These are phyloP conservation scores for Rousettus madagascariensis DNA, from an alignment of 2,797 vertebrate species.

Conservation along the genomic window DNA sequence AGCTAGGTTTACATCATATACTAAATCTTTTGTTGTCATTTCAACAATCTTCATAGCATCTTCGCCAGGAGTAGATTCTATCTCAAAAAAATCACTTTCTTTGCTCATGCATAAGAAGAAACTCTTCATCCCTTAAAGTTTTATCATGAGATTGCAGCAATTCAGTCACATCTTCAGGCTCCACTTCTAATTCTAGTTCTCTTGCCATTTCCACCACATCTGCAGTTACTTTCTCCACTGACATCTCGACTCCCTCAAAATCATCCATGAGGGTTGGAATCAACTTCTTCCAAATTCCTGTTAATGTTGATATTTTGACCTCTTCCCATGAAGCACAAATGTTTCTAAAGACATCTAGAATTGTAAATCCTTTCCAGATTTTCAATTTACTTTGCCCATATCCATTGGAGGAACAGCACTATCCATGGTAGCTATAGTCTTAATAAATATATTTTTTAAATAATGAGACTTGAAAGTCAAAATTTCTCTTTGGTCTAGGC, in stretches of 20 bases:
- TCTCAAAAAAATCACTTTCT: too few species aligned
- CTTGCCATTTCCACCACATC: neutral
- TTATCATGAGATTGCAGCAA: too few species aligned
- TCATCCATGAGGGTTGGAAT: neutral
- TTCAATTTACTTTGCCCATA: too few species aligned
- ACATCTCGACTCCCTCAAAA: neutral
- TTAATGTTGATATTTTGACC: too few species aligned
- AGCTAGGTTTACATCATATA: too few species aligned
- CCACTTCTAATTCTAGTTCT: neutral
- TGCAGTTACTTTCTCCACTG: neutral
- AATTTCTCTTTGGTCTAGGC: neutral
- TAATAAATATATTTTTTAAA: neutral
- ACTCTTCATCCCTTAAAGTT: too few species aligned
- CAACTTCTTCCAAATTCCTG: too few species aligned
- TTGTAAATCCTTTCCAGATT: neutral
- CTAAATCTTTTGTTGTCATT: neutral
- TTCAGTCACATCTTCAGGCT: too few species aligned
- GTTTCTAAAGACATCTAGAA: neutral
- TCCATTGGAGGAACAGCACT: neutral
- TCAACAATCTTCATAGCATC: neutral
- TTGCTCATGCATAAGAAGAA: too few species aligned
- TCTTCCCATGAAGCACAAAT: neutral
- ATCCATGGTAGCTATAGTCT: neutral
- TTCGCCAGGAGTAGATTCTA: too few species aligned
- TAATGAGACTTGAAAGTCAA: neutral